A percentile compares a stretch with the other conserved stretches of the same genome.
phyloP scores from a whole-genome alignment of 2,113 vertebrate genomes.

The Grammomys dolichurus region DNA sequence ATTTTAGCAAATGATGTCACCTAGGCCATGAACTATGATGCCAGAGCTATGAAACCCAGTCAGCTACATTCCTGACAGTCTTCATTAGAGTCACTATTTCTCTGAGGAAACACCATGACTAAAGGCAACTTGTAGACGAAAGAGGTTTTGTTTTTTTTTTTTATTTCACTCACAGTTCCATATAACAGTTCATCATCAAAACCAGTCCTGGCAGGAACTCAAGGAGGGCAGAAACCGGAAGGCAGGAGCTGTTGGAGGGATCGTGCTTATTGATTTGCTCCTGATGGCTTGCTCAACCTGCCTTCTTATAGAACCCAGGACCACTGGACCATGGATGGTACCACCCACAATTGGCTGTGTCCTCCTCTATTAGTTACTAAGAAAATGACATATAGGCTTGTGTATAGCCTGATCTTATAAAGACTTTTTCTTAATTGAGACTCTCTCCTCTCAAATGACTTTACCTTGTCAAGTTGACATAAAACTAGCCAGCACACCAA shows the following conservation, averaged over 20 bases:
- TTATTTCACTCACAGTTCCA: not conserved
- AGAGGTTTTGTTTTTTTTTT: too few species aligned
- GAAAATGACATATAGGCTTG: not conserved
- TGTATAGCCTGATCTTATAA: not conserved
- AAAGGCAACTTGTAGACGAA: not conserved
- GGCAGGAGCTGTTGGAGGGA: not conserved
- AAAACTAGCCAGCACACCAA: not conserved
- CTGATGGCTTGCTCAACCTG: not conserved
- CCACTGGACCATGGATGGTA: not conserved
- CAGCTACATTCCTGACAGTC: not conserved
- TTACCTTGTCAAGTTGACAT: not conserved
- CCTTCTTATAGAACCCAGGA: not conserved
- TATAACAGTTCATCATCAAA: not conserved
- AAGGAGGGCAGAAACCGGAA: not conserved
- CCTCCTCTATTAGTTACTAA: not conserved
- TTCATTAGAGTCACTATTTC: not conserved
- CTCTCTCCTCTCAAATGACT: not conserved
- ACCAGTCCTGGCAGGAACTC: not conserved
- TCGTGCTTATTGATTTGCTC: not conserved
- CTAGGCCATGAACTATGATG: not conserved
- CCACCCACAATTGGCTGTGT: not conserved
- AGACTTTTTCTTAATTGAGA: not conserved
- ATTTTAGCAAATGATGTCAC: not conserved
- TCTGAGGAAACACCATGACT: not conserved
- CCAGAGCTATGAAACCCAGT: not conserved